These are phyloP conservation scores for Meloidogyne floridensis DNA, from an alignment of 1,140 invertebrate genomes.

Conservation along the genomic window DNA sequence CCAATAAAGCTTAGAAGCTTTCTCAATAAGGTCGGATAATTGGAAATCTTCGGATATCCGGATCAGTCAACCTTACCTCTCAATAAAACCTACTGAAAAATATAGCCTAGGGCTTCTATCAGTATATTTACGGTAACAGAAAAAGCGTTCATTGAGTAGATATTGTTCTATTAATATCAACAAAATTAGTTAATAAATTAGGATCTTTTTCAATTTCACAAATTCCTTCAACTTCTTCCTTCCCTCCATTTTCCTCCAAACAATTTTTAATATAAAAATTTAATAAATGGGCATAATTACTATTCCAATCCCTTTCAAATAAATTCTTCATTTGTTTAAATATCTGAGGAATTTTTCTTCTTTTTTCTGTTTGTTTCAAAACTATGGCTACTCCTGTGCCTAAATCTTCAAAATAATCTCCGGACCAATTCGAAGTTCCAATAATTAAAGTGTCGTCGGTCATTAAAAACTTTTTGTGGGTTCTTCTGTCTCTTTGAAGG, in stretches of 20 bases:
- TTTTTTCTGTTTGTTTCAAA: slow-evolving; percentile 42
- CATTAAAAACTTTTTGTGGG: slow-evolving; percentile 99
- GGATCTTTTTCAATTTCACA: slow-evolving; percentile 60
- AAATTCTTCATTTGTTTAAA: slow-evolving; percentile 45
- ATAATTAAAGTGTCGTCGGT: slow-evolving; percentile 89
- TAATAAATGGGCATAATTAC: slow-evolving; percentile 56
- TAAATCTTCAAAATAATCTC: slow-evolving; percentile 92
- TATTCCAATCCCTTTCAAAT: slow-evolving; percentile 60
- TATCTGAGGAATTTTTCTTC: slow-evolving; percentile 27
- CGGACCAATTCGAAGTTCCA: slow-evolving; percentile 73
- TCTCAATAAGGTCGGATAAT: no score
- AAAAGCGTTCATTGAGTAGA: no score
- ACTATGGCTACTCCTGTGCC: slow-evolving; percentile 74
- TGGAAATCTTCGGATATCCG: no score
- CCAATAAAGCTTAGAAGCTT: no score
- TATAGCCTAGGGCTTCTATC: no score
- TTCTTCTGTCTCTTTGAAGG: slow-evolving; percentile 86
- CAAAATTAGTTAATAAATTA: slow-evolving; percentile 48
- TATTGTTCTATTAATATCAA: not conserved
- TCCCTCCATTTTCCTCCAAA: slow-evolving; percentile 23
- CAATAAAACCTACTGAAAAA: no score
- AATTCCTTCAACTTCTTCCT: slow-evolving; percentile 37
- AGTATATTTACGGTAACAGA: no score
- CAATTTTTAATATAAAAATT: slow-evolving; percentile 56
- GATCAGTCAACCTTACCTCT: no score